Evolutionary conservation across 1,140 invertebrate genomes (phyloP), one percentile per base, ranked within the genome.

Genomic region (Aporrectodea caliginosa): DNA sequence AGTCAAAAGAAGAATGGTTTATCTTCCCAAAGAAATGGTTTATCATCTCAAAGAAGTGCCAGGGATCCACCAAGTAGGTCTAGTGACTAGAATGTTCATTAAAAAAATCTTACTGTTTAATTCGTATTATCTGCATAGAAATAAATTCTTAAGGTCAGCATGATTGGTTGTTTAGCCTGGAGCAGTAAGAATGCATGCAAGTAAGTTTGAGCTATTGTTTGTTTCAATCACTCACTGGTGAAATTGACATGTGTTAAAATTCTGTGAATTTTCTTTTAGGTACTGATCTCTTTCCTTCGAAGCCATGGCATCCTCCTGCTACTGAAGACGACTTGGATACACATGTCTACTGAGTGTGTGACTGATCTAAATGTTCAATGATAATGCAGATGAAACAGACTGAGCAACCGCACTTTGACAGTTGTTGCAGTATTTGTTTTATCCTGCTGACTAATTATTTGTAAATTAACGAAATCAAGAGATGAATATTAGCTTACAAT

Each of bases 21-120:
- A 27, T 78, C 78, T 35, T 16, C 29, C 27, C 78, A 78, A 0
- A 79, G 79, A 22, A 58, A 22, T 58, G 1, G 75, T 43, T 69
- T 77, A 1, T 82, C 82, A 1, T 80, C 85, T 35, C 81, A 82
- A 14, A 78, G 84, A 72, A 84, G 84, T 31, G 83, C 83, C 0
- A 81, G 85, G 78, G 85, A 85, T 70, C 84, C 84, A 68, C 85
- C 84, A 14, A 83, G 85, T 86, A 82, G 82, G 83, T 82, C n/a
- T 72, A 0, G 1, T 43, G 30, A 32, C 29, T 58, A 12, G 30
- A 34, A 68, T 30, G n/a, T 34, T 35, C 27, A 43, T 29, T 69
- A 22, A 2, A 78, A n/a, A 68, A 31, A 35, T 0, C 22, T 77
- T 12, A 34, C 35, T 1, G 1, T 35, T 79, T 72, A n/a, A 73